Conservation (phyloP, 1,140 invertebrate genomes). For the Ips nitidus region DNA sequence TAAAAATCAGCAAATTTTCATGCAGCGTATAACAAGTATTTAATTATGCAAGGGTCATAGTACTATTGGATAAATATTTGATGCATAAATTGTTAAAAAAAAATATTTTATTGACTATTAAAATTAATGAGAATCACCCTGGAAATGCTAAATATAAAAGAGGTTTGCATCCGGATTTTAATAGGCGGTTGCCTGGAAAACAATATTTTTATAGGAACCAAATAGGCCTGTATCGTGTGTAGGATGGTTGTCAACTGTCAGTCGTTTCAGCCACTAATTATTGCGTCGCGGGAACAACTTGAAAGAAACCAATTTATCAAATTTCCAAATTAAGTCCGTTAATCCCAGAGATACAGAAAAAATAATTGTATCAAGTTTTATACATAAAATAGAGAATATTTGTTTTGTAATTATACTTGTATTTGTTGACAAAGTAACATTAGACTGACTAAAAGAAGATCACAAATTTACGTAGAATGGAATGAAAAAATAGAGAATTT, state of each 20-base stretch:
- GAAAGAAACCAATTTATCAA: conserved; percentile 22
- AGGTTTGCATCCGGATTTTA: background rate
- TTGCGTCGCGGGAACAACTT: conserved; percentile 18
- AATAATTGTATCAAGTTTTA: background rate
- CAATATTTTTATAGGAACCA: conserved; percentile 29
- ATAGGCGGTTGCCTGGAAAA: background rate
- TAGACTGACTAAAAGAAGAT: no score
- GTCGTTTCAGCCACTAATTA: conserved; percentile 29
- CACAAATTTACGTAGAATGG: no score
- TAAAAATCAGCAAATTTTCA: conserved; percentile 19
- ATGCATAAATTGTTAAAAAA: no score
- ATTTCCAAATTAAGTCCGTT: background rate
- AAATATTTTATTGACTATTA: no score
- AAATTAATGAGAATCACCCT: no score
- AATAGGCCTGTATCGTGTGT: conserved; percentile 21
- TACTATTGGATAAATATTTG: no score
- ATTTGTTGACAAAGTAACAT: no score
- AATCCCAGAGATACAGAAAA: conserved; percentile 8
- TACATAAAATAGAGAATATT: background rate
- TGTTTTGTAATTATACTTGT: no score
- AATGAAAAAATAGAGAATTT: no score
- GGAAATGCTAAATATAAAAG: background rate
- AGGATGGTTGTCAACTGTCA: conserved; percentile 32
- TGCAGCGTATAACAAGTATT: background rate
- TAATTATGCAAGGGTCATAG: background rate